These are phyloP conservation scores for Cephalopholis sonnerati DNA, from an alignment of 2,113 vertebrate genomes.

Conservation along the genomic window DNA sequence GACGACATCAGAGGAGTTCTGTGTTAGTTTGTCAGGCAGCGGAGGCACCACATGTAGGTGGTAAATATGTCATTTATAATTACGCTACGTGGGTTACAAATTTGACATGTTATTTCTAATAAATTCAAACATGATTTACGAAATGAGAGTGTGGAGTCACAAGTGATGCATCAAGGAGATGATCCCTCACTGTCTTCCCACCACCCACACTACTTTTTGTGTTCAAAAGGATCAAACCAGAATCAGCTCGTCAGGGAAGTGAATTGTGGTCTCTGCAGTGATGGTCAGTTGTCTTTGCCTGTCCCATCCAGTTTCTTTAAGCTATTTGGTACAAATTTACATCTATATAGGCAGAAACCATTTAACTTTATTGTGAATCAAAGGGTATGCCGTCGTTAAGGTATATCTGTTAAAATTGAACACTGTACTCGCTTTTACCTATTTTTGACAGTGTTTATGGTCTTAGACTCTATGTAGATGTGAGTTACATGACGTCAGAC, in stretches of 20 bases:
- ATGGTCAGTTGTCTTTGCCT: neutral
- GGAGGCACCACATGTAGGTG: no score
- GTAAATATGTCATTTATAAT: neutral
- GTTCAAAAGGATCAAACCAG: neutral
- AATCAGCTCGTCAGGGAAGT: neutral
- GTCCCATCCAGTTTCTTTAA: neutral
- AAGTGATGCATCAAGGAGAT: no score
- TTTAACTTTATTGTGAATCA: neutral
- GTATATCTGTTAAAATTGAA: neutral
- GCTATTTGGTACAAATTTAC: neutral
- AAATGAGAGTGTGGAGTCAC: no score
- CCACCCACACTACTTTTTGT: neutral
- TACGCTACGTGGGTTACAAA: neutral
- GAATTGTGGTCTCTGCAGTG: neutral
- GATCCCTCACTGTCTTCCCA: slow-evolving; percentile 2
- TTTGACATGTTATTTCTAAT: neutral
- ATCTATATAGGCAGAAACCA: no score
- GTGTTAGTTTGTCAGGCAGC: neutral
- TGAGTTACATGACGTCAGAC: neutral
- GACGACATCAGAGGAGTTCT: neutral
- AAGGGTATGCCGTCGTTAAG: neutral
- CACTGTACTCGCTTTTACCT: neutral
- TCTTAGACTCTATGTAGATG: neutral
- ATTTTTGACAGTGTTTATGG: neutral
- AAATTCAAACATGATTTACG: neutral